Base-by-base conservation (phyloP, 2,797 vertebrate species). In the Anguilla marmorata region DNA sequence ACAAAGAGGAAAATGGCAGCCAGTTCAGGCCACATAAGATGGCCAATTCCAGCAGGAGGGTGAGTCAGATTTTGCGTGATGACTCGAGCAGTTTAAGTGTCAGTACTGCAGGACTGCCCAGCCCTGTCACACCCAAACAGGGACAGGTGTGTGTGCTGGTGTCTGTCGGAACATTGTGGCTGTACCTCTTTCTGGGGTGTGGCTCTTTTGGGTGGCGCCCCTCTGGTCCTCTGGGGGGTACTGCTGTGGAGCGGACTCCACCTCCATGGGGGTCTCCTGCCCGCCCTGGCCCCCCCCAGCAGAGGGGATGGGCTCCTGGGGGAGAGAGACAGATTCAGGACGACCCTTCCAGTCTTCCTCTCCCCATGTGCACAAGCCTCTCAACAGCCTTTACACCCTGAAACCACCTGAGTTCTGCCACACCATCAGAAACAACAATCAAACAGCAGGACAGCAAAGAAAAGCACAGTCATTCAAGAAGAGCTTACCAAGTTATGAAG, bases 201-300 rank as follows among this genome's bases (percentile, higher is more conserved):
- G 27, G 37, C 84, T 16, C 21, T 89, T 83, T 88, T 90, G 91
- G 72, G 54, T 86, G 0, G 52, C 1, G n/a, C n/a, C 80, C 72
- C 52, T 89, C 11, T 48, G 79, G 87, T 89, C 89, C 4, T 85
- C 79, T 12, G 84, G 30, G 48, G 37, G 86, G 24, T 89, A 90
- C 14, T 33, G 63, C 45, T 45, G 80, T 21, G n/a, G n/a, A 19
- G n/a, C 0, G 9, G 50, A 12, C 84, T 63, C 69, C 0, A 76
- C 69, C 41, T 92, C 91, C 33, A 80, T 60, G 21, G 66, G 27
- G 8, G 86, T 69, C 27, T 91, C 88, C 84, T 89, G 87, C 37
- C 90, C 88, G 82, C 89, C 87, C 54, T 89, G 90, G 21, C 4
- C 83, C 14, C 41, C 21, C 3, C 72, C 88, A 21, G 8, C 37